Base-by-base conservation (phyloP, 2,113 vertebrate genomes). In the Trachemys scripta region DNA sequence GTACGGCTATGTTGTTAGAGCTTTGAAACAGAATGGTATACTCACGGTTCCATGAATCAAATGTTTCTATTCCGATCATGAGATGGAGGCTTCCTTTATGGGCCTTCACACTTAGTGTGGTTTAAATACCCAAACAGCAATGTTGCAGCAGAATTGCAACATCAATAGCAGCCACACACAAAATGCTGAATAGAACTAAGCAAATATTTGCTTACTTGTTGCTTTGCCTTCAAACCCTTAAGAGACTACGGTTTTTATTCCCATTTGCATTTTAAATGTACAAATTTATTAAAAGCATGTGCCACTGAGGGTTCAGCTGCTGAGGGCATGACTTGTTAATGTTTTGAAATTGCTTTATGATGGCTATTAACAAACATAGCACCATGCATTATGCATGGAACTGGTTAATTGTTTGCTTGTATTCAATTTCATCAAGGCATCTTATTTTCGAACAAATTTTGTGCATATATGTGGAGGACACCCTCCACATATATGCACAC, bases 21-120 rank as follows among this genome's bases (percentile, higher is more conserved):
- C 97, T 98, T 96, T 98, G 98, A 96, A 97, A 94, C 96, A 97
- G 94, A 97, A 98, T 98, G 96, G 96, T 98, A 96, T 95, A 96
- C 97, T 97, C 87, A 45, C 2, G 88, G 94, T 95, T 96, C 91
- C 94, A 59, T 92, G 92, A 97, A 89, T 91, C 35, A 90, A 87
- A 92, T 93, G 92, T 84, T 93, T 90, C 94, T 87, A 51, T 96
- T 95, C 8, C 88, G 96, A 96, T 89, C 82, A 96, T 96, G 91
- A 97, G 91, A 85, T 92, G 88, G 93, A 98, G 96, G 95, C 96
- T 97, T 78, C 96, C 96, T 97, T 97, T 95, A 94, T 80, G 94
- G 97, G 95, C 92, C 92, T 96, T 90, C 96, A 93, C 88, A 90
- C 85, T 81, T 93, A 95, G 92, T 93, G 95, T 98, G 97, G 62